Evolutionary conservation across 2,888 invertebrate genomes (phyloP).

Genomic region (Acanthosepion lycidas): DNA sequence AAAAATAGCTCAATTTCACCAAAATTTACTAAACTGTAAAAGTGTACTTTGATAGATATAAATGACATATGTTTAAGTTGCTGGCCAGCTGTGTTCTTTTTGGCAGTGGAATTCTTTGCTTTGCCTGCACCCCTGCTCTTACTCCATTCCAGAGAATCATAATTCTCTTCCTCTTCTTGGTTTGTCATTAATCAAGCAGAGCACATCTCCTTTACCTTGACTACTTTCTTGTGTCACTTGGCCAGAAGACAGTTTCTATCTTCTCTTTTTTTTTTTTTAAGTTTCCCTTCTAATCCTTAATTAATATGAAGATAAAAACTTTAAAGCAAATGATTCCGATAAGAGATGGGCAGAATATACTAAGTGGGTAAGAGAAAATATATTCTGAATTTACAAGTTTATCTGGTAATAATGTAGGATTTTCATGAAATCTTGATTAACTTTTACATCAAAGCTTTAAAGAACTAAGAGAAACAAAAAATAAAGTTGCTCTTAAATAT

Average conservation of each 20-base stretch:
- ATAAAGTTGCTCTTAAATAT: too few relatives aligned
- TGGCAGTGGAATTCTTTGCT: neutral
- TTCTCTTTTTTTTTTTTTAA: neutral
- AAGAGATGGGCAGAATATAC: neutral
- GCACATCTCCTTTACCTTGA: neutral
- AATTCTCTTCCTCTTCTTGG: neutral
- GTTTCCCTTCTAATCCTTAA: neutral
- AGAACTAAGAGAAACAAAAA: neutral
- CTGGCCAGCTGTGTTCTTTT: neutral
- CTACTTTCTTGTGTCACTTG: neutral
- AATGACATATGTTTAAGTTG: neutral
- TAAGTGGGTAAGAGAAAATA: neutral
- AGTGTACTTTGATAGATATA: too few relatives aligned
- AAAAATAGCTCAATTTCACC: too few relatives aligned
- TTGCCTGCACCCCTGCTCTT: neutral
- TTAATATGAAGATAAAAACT: neutral
- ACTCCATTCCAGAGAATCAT: neutral
- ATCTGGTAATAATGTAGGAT: neutral
- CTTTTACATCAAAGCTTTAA: too few relatives aligned
- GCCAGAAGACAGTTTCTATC: neutral
- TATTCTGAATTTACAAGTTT: neutral
- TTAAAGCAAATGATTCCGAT: neutral
- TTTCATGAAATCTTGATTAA: neutral
- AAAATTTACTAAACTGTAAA: too few relatives aligned
- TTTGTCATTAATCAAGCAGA: neutral